These are phyloP conservation scores for Euplagia quadripunctaria DNA, from an alignment of 2,888 invertebrate genomes.

Conservation along the genomic window DNA sequence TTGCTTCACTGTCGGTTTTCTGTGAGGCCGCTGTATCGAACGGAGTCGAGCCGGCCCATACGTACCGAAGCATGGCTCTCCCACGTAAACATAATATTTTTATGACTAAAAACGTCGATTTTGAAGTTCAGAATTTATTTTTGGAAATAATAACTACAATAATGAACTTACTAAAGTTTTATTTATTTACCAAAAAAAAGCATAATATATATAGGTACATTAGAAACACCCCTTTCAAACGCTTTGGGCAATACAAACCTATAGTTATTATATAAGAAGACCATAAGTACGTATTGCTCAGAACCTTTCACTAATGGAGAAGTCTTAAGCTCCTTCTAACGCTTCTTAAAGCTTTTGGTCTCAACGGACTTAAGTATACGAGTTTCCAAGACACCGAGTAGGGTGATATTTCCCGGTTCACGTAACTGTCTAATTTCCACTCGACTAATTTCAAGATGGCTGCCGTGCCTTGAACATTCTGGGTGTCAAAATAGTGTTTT, in stretches of 20 bases:
- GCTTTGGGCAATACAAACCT: not conserved
- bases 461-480: not conserved
- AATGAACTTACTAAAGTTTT: too few relatives aligned
- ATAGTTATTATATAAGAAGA: not conserved
- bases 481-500: not conserved
- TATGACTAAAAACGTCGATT: too few relatives aligned
- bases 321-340: not conserved
- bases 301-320: conserved; percentile 6
- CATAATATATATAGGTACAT: too few relatives aligned
- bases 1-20: too few relatives aligned
- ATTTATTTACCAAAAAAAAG: too few relatives aligned
- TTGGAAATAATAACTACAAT: too few relatives aligned
- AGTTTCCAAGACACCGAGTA: conserved; percentile 15
- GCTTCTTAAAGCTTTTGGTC: not conserved
- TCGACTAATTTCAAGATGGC: conserved; percentile 8
- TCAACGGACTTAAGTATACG: not conserved
- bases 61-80: too few relatives aligned
- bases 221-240: not conserved
- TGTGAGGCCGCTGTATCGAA: too few relatives aligned
- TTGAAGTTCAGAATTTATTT: too few relatives aligned
- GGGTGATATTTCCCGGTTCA: not conserved
- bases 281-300: not conserved
- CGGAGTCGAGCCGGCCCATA: too few relatives aligned
- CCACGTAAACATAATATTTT: too few relatives aligned
- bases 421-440: not conserved